These are phyloP conservation scores for Argopecten irradians DNA, from an alignment of 1,140 invertebrate genomes.

Conservation along the genomic window DNA sequence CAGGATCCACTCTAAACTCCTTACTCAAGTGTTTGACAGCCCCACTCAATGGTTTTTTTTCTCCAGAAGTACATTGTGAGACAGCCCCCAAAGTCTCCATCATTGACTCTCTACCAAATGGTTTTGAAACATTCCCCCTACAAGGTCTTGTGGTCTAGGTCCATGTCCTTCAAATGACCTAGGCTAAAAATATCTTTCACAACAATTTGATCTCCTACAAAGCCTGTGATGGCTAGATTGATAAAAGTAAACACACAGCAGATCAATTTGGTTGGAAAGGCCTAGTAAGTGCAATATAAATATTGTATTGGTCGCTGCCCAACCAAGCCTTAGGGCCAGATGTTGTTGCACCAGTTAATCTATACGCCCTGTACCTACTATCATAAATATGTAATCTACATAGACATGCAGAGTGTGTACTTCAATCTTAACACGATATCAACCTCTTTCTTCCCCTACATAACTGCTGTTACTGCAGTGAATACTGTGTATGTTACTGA, in stretches of 20 bases:
- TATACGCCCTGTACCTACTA: neutral
- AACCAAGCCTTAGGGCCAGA: neutral
- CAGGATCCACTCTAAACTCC: neutral
- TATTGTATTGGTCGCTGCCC: neutral
- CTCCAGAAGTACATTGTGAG: too few relatives aligned
- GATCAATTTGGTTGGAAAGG: conserved; percentile 2
- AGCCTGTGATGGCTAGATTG: conserved; percentile 12
- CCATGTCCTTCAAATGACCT: conserved; percentile 43
- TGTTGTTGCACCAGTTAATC: neutral
- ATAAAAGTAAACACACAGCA: neutral
- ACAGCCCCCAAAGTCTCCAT: too few relatives aligned
- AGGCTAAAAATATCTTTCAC: conserved; percentile 32
- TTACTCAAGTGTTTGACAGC: too few relatives aligned
- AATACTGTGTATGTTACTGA: neutral
- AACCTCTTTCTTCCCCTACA: too few relatives aligned
- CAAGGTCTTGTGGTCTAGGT: conserved; percentile 28
- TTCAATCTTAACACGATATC: neutral
- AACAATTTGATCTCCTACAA: conserved; percentile 6
- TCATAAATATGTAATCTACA: neutral
- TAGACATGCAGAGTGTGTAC: neutral
- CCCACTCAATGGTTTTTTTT: too few relatives aligned
- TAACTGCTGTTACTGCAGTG: too few relatives aligned
- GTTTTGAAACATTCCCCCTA: neutral
- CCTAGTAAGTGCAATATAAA: neutral
- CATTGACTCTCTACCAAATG: neutral